Base-by-base conservation (phyloP, 2,888 invertebrate species). In the Ennomos quercinarius region DNA sequence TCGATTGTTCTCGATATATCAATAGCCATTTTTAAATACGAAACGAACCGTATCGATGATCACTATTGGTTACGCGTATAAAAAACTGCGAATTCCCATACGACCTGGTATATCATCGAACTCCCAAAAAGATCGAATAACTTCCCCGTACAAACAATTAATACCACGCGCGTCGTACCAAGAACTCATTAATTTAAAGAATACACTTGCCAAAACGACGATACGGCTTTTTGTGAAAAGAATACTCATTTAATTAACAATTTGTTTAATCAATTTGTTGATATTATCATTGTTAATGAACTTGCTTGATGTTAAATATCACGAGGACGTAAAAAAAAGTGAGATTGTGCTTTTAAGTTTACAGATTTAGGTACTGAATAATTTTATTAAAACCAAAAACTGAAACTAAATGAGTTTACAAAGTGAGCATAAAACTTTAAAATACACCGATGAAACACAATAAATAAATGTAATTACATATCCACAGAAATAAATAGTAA, bases 171-270 rank as follows among this genome's bases (percentile, higher is more conserved):
- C 63, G 61, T 65, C 57, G 61, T 77, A 75, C 74, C 46, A 48
- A 49, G 74, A 76, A 77, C 71, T 71, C 66, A 72, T 76, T 72
- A 74, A 78, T 77, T 70, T 62, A 48, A n/a, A 52, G 61, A 60
- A 66, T 64, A 61, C 73, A 71, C 57, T 39, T 50, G 59, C 53
- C 67, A 65, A 70, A 72, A 63, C 61, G 60, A 59, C 48, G 38
- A 51, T 56, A 37, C 48, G 34, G 17, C 45, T 64, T 68, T 66
- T 66, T 64, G 63, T 55, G 34, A 45, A 48, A 49, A 49, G 49
- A 55, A 59, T 51, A 51, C 47, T 35, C 55, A 50, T 48, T 50
- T 51, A 60, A 60, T 60, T 60, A 55, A 45, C 49, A 57, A 65
- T 63, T 61, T 59, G 55, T 52, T n/a, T 48, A 58, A 58, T 57